These are phyloP conservation scores for Epinotia bilunana DNA, from an alignment of 2,888 invertebrate species.

Conservation along the genomic window DNA sequence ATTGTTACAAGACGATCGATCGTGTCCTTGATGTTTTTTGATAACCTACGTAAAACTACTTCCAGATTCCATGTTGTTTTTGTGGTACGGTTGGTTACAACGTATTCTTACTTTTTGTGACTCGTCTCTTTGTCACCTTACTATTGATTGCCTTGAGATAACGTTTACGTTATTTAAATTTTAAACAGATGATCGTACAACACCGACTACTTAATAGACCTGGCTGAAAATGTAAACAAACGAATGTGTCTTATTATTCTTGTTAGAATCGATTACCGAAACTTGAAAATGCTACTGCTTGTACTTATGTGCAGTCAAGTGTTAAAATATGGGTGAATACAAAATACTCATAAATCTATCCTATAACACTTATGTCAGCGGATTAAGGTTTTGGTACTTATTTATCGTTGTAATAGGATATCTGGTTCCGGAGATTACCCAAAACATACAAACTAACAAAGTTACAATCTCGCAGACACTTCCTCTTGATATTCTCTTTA, in stretches of 20 bases:
- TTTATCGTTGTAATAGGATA: too few relatives aligned
- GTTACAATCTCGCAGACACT: too few relatives aligned
- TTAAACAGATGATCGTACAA: neutral
- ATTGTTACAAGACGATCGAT: constrained; percentile 22
- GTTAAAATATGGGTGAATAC: too few relatives aligned
- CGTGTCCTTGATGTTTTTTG: constrained; percentile 30
- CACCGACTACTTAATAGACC: neutral
- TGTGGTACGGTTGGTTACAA: constrained; percentile 8
- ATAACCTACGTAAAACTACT: constrained; percentile 22
- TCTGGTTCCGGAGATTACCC: too few relatives aligned
- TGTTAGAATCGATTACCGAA: neutral
- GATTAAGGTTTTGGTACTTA: too few relatives aligned
- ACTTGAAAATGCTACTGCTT: neutral
- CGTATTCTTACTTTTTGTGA: constrained; percentile 4
- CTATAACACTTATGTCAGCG: too few relatives aligned
- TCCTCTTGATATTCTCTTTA: too few relatives aligned
- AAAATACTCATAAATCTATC: too few relatives aligned
- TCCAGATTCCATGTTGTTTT: constrained; percentile 24
- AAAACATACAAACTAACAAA: too few relatives aligned
- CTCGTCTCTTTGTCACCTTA: constrained; percentile 4
- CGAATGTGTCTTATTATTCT: neutral
- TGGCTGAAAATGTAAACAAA: neutral
- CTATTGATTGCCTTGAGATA: neutral
- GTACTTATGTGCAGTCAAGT: too few relatives aligned
- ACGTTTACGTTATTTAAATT: neutral